Base-by-base conservation (phyloP, 92 coral and sea anemone genomes). In the Zoanthus sansibaricus region DNA sequence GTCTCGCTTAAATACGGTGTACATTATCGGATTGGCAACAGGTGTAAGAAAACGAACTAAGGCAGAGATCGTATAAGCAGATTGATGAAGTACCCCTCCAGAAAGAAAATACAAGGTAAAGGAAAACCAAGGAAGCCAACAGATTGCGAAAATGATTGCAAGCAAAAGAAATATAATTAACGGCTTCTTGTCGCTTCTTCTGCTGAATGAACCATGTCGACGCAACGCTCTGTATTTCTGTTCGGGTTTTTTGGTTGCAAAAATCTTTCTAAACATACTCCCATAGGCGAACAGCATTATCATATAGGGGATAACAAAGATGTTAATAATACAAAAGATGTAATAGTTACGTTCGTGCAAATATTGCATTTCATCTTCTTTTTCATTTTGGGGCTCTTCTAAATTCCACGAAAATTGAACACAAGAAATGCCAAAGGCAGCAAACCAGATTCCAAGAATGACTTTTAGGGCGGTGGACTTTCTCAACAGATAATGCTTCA, bases 101-200 rank as follows among this genome's bases (percentile, higher is more conserved):
- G 58, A 66, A 21, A 80, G 75, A 56, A 45, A 80, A 33, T 66
- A 42, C 25, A 80, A 80, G 4, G 85, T 80, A 18, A 31, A n/a
- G 5, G 73, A 20, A 66, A 80, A 80, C 85, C 85, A 80, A 11
- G 85, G 85, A 9, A 80, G 62, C 85, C 85, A 80, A 37, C 85
- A 80, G 2, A 45, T 7, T 4, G 85, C 73, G 44, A 80, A 80
- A 31, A 45, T 66, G 21, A 67, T 54, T 44, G 85, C 59, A 6
- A 80, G 44, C 25, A 52, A 67, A 2, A 80, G 18, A 13, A 80
- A 80, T 11, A 62, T 20, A 14, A 80, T 7, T 33, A 80, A 16
- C 9, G 85, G 74, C 45, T 80, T 80, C 74, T 17, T 30, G 10
- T 80, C 85, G 61, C 59, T 25, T 66, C 59, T 66, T 52, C 37